Base-by-base conservation (phyloP, 2,888 invertebrate genomes). In the Hoplodrina blanda region DNA sequence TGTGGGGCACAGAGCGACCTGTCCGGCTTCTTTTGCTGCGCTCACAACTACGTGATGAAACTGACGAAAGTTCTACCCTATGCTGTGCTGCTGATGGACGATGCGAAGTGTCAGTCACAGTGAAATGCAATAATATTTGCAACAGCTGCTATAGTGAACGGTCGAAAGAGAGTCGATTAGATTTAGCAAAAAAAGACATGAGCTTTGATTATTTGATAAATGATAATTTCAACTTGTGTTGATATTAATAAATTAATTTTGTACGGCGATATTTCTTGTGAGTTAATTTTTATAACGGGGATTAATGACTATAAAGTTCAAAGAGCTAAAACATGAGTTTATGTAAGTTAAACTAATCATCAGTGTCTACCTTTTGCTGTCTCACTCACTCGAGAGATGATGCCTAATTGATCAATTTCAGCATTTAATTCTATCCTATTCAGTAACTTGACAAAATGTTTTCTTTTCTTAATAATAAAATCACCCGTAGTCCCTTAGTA, bases 1-100 rank as follows among this genome's bases (percentile, higher is more conserved):
- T 95, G 95, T 96, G 94, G 94, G 94, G 84, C 95, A 92, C 89
- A 87, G 86, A 90, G 87, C 90, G 91, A 87, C 88, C 91, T 88
- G 91, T 92, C 93, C 92, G 92, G 90, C 90, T 88, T 86, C 87
- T 89, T 86, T 78, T 66, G 75, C 76, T 72, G 79, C 83, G 85
- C 82, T 76, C 75, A 79, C 73, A 81, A 78, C 85, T 85, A 88
- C 86, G 80, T 82, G 84, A 84, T 79, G 85, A 87, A 87, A 89
- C 86, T 82, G 88, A 90, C 89, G 91, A 92, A 91, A 92, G 91
- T 91, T 87, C 82, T 86, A 82, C 78, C 79, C 82, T 80, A 53
- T 64, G 71, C 60, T 57, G 69, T 59, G 63, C 63, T 74, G 77
- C 59, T 73, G 71, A 75, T 60, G 53, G 33, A 67, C 65, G 54